Conservation (phyloP, 2,113 vertebrate genomes). For the Salvator merianae region DNA sequence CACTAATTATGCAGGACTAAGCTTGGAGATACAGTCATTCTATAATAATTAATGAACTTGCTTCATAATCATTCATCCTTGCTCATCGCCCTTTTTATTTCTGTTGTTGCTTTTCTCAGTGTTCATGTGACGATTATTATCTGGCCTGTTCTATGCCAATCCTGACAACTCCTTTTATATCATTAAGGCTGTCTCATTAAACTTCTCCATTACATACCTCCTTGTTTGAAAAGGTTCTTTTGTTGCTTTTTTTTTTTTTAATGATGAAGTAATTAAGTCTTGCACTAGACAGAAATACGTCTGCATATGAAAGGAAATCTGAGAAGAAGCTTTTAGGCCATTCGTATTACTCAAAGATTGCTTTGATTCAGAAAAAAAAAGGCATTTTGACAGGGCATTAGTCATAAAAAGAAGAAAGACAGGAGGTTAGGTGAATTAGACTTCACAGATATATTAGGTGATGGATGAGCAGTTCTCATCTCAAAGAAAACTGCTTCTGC, state of each 20-base stretch:
- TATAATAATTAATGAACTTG: conserved; percentile 22
- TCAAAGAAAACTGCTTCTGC: background rate
- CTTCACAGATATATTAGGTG: conserved; percentile 19
- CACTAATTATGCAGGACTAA: background rate
- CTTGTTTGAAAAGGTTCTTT: conserved; percentile 27
- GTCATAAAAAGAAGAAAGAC: conserved; percentile 25
- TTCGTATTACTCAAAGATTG: background rate
- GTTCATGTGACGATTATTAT: conserved; percentile 17
- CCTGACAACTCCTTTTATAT: conserved; percentile 16
- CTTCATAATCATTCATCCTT: background rate
- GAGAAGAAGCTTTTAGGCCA: conserved; percentile 35
- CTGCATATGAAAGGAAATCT: conserved; percentile 21
- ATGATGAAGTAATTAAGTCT: background rate
- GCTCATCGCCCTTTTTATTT: background rate
- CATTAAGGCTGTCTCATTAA: conserved; percentile 15
- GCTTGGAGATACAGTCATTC: background rate
- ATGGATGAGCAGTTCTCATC: background rate
- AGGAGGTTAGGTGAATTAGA: background rate
- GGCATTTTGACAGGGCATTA: conserved; percentile 34
- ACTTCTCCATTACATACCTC: background rate
- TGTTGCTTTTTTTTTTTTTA: background rate
- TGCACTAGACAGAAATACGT: conserved; percentile 2
- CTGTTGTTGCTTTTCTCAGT: background rate
- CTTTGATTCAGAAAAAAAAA: conserved; percentile 5
- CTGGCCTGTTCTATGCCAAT: background rate